These are phyloP conservation scores for Pseudolaguvia tuberculata DNA, from an alignment of 2,113 vertebrate genomes.

Conservation along the genomic window DNA sequence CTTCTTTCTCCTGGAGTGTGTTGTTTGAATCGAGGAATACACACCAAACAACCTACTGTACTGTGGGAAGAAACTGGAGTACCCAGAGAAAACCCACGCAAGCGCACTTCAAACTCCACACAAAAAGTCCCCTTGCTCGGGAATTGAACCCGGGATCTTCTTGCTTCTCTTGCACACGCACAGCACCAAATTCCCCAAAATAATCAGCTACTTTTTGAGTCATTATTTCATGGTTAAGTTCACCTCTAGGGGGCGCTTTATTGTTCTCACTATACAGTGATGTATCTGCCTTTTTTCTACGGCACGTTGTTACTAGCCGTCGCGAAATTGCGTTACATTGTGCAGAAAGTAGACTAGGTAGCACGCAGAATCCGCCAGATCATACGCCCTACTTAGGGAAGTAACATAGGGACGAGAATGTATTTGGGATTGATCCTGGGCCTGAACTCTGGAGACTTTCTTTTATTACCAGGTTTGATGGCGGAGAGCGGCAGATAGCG, in stretches of 20 bases:
- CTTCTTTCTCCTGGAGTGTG: too few species aligned
- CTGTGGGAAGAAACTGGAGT: too few species aligned
- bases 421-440: conserved; percentile 1
- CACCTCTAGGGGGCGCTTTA: conserved; percentile 11
- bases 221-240: not conserved
- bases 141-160: too few species aligned
- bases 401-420: not conserved
- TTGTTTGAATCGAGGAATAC: too few species aligned
- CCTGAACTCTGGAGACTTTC: conserved; percentile 21
- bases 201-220: too few species aligned
- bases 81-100: too few species aligned
- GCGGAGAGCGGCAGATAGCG: conserved; percentile 18
- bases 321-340: not conserved
- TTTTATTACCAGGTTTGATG: conserved; percentile 23
- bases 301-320: conserved; percentile 2
- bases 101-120: too few species aligned
- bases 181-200: too few species aligned
- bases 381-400: not conserved
- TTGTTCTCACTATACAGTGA: not conserved
- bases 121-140: too few species aligned
- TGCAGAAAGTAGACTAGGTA: not conserved
- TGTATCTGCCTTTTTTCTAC: not conserved
- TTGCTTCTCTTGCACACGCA: too few species aligned
- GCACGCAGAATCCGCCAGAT: not conserved
- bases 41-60: too few species aligned